These are phyloP conservation scores for Holotrichia oblita DNA, from an alignment of 1,140 invertebrate species.

Conservation along the genomic window DNA sequence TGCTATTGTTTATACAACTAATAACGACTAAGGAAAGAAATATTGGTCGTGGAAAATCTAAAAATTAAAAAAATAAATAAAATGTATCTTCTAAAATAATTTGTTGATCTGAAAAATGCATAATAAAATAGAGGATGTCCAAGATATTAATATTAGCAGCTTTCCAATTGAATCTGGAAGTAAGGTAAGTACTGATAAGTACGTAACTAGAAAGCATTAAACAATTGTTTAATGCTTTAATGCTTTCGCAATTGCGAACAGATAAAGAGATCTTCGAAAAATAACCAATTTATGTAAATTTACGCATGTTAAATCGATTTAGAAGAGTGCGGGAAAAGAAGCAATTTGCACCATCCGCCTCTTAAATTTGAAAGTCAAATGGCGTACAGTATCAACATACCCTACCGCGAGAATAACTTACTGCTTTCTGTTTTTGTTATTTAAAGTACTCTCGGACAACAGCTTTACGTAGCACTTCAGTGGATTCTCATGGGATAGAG, in stretches of 20 bases:
- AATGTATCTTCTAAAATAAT: too few species aligned
- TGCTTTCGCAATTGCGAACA: too few species aligned
- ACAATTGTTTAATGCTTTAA: too few species aligned
- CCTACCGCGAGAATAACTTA: not conserved
- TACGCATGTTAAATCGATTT: not conserved
- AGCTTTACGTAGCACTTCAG: constrained; percentile 5
- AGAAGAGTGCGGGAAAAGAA: not conserved
- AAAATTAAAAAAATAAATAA: too few species aligned
- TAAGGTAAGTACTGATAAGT: not conserved
- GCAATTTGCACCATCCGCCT: constrained; percentile 7
- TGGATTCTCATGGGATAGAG: not conserved
- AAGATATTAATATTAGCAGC: not conserved
- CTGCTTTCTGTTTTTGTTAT: not conserved
- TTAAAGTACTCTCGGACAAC: not conserved
- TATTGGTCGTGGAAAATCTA: too few species aligned
- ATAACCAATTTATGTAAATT: not conserved
- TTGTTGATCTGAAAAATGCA: too few species aligned
- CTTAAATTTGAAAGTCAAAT: constrained; percentile 18
- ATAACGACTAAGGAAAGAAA: too few species aligned
- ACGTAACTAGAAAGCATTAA: not conserved
- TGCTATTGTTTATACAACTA: too few species aligned
- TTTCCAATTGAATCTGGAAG: not conserved
- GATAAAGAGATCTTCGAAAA: not conserved
- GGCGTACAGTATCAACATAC: not conserved
- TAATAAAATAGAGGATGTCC: not conserved